Evolutionary conservation across 2,113 vertebrate species (phyloP), one percentile per base, ranked within the genome.

Genomic region (Zosterops lateralis): DNA sequence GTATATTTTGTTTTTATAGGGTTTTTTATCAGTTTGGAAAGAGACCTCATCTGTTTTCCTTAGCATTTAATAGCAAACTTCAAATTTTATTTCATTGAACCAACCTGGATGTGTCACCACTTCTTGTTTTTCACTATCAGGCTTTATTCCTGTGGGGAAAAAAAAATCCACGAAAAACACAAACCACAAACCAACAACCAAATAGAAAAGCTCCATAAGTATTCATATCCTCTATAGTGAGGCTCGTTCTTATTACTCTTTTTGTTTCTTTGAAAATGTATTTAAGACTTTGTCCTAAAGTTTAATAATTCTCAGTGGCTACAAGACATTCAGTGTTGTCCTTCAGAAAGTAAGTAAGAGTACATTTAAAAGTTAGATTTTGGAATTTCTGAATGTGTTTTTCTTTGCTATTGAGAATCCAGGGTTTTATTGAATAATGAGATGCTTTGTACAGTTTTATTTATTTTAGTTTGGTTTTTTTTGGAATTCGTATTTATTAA

Each of bases 81-180:
- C 14, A 75, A 50, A 94, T 17, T 47, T 26, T 6, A 9, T 19
- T 56, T 38, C 8, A 16, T 11, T 56, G 36, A 53, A 48, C 66
- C 19, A 44, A 25, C 28, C 17, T 11, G 44, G 24, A 22, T 3
- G 1, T 34, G 8, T 38, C 10, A 1, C 7, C 10, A 19, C 8
- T 81, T 2, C 18, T 54, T 71, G 1, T 31, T 24, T 81, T 81
- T 86, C 38, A 62, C 8, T 56, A 9, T 40, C 26, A 89, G 21
- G 45, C 1, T 13, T 71, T 65, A 17, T 50, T 44, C 14, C 12
- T 18, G 17, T 28, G 6, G 31, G 8, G 0, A 34, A n/a, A 61
- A 45, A 34, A 67, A 45, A 57, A 24, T 17, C 19, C 15, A 1
- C 4, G 10, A 12, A 12, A 9, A 26, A 2, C 10, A 5, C 6